Conservation (phyloP, 2,113 vertebrate genomes). For the Panurus biarmicus region DNA sequence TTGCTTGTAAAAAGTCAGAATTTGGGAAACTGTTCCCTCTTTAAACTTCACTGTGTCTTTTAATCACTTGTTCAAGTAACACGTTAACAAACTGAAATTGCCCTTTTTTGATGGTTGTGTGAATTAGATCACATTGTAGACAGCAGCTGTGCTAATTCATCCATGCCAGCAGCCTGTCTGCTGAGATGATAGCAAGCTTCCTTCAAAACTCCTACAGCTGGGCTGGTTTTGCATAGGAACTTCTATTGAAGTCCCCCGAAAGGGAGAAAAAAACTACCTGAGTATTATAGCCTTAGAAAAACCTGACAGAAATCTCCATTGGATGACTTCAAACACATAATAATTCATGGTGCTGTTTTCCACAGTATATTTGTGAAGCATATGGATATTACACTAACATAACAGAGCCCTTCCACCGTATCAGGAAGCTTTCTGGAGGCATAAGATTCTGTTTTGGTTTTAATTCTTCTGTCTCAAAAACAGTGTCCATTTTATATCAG, state of each 20-base stretch:
- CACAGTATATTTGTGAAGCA: background rate
- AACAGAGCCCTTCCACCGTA: background rate
- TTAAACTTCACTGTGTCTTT: background rate
- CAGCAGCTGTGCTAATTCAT: slow-evolving; percentile 7
- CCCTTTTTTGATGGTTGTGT: background rate
- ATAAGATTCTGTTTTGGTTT: background rate
- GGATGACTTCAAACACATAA: background rate
- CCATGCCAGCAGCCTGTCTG: background rate
- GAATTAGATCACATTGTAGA: background rate
- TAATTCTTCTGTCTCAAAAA: background rate
- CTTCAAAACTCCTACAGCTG: slow-evolving; percentile 13
- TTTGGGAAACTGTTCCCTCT: background rate
- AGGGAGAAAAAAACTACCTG: background rate
- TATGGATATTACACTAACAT: background rate
- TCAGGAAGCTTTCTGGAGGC: background rate
- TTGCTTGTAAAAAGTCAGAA: background rate
- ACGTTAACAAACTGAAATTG: background rate
- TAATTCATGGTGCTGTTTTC: background rate
- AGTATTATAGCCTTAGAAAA: background rate
- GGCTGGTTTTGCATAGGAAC: background rate
- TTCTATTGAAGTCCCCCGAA: background rate
- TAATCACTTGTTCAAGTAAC: background rate
- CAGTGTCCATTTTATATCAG: background rate
- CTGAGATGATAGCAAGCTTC: background rate
- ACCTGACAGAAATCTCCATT: background rate